phyloP scores from a whole-genome alignment of 2,113 vertebrate genomes.

The Callocephalon fimbriatum region DNA sequence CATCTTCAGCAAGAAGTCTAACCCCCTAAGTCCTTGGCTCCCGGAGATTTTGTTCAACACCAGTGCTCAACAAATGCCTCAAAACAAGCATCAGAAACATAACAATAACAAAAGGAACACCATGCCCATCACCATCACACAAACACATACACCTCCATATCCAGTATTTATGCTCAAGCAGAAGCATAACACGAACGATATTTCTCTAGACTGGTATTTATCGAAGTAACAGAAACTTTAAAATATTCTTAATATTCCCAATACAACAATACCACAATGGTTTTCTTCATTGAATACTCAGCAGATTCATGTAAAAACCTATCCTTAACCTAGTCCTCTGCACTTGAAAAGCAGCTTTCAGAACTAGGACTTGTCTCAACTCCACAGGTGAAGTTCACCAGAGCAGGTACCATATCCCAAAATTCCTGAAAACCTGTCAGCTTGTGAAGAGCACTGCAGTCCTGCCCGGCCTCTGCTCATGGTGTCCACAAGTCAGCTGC shows the following conservation, averaged over 20 bases:
- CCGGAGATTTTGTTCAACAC: neutral
- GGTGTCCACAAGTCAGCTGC: accelerated
- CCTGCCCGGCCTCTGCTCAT: accelerated
- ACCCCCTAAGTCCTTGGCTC: neutral
- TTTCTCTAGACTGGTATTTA: neutral
- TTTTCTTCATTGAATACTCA: neutral
- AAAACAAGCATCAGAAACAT: neutral
- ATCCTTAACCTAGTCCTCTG: neutral
- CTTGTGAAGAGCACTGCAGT: accelerated
- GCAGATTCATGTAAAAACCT: accelerated
- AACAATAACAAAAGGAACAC: neutral
- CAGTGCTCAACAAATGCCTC: neutral
- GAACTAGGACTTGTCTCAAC: neutral
- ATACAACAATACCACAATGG: neutral
- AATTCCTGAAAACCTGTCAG: neutral
- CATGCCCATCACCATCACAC: neutral
- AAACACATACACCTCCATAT: neutral
- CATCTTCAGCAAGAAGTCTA: neutral
- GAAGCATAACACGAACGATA: neutral
- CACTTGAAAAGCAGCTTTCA: neutral
- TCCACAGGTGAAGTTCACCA: neutral
- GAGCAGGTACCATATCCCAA: neutral
- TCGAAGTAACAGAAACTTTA: neutral
- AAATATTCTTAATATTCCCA: neutral
- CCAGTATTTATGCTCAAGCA: neutral